Percentiles rank a stretch among this genome's conserved stretches.
Evolutionary conservation across 2,888 invertebrate species (phyloP).

Genomic region (Clistopyga incitator): DNA sequence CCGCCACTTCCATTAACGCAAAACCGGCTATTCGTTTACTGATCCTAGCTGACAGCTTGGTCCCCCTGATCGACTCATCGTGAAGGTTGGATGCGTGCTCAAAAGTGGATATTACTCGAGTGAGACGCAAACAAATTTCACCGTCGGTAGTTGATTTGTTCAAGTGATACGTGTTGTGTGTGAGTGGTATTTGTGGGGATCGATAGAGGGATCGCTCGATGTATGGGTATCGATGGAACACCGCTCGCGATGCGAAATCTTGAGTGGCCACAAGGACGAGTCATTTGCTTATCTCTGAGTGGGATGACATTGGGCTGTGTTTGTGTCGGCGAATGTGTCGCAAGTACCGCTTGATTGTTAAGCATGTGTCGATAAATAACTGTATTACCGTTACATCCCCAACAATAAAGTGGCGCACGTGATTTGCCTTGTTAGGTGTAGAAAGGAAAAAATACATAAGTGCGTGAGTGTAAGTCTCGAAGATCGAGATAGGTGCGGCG

Average conservation of each 20-base stretch:
- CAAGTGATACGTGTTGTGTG: conserved; percentile 50
- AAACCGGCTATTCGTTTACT: not conserved
- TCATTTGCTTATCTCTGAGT: conserved; percentile 1
- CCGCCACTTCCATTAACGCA: not conserved
- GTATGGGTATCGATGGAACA: conserved; percentile 27
- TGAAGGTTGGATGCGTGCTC: not conserved
- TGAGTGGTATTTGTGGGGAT: not conserved
- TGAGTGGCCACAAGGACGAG: not conserved
- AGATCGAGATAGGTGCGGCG: conserved; percentile 61
- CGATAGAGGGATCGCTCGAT: conserved; percentile 6
- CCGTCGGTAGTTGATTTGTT: not conserved
- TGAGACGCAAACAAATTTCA: not conserved
- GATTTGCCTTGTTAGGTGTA: not conserved
- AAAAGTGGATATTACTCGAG: not conserved
- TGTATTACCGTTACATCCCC: not conserved
- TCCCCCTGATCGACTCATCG: not conserved
- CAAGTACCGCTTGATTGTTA: not conserved
- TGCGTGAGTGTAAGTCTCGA: conserved; percentile 51
- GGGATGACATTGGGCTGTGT: not conserved
- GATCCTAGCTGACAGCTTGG: not conserved
- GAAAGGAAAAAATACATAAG: not conserved
- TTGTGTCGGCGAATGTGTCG: conserved; percentile 37
- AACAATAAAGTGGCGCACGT: not conserved
- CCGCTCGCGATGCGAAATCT: conserved; percentile 34
- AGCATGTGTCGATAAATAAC: not conserved